Evolutionary conservation across 1,140 invertebrate species (phyloP).

Genomic region (Grapholita molesta): DNA sequence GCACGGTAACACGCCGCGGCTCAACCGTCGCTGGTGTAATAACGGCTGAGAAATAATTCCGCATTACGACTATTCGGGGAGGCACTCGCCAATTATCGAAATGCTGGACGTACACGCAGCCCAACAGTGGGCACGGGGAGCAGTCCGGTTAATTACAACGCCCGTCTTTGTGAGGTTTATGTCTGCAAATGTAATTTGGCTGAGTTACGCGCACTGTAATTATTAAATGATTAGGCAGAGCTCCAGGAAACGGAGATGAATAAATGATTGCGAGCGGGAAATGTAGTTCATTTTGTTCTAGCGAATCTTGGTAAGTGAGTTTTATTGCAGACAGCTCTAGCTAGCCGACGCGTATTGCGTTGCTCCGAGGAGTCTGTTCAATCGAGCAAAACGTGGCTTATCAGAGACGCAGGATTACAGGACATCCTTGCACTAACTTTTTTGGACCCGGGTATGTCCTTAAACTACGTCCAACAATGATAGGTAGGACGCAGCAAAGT

Average conservation of each 20-base stretch:
- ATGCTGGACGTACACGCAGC: not conserved
- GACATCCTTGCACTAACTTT: too few relatives aligned
- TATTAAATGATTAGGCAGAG: slow-evolving; percentile 2
- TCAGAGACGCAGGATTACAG: too few relatives aligned
- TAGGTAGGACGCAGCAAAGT: too few relatives aligned
- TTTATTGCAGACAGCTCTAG: not conserved
- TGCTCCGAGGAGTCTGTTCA: too few relatives aligned
- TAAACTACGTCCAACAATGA: too few relatives aligned
- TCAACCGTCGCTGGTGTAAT: not conserved
- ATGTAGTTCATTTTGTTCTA: not conserved
- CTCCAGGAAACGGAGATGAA: not conserved
- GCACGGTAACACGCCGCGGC: not conserved
- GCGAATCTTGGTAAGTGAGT: not conserved
- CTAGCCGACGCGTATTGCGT: too few relatives aligned
- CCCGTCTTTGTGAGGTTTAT: not conserved
- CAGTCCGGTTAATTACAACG: not conserved
- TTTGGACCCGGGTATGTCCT: too few relatives aligned
- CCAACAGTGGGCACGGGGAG: not conserved
- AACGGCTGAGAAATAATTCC: slow-evolving; percentile 7
- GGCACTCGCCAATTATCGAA: not conserved
- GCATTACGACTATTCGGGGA: slow-evolving; percentile 5
- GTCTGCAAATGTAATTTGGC: not conserved
- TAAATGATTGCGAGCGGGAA: not conserved
- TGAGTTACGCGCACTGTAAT: not conserved
- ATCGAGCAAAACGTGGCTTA: too few relatives aligned